These are phyloP conservation scores for Chymomyza procnemis DNA, from an alignment of 2,888 invertebrate species.

Conservation along the genomic window DNA sequence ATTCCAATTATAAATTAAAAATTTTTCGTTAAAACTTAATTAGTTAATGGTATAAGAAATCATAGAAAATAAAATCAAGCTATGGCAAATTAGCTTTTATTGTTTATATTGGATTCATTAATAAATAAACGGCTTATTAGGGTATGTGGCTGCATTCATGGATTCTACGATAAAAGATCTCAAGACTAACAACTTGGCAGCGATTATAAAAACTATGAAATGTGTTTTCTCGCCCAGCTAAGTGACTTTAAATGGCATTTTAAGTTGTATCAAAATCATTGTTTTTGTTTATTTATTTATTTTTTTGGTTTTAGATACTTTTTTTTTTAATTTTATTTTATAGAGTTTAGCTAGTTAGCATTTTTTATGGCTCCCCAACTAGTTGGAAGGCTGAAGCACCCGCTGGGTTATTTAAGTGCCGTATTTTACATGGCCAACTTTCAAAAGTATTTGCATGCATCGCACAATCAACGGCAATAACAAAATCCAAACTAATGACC, in stretches of 20 bases:
- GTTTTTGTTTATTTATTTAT: not conserved
- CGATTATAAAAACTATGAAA: not conserved
- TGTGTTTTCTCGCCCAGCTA: not conserved
- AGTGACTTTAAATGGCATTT: not conserved
- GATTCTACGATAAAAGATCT: not conserved
- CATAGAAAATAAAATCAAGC: slow-evolving; percentile 31
- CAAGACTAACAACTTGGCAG: not conserved
- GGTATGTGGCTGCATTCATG: slow-evolving; percentile 7
- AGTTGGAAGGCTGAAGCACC: slow-evolving; percentile 32
- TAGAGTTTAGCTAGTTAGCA: not conserved
- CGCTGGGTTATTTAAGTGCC: slow-evolving; percentile 69
- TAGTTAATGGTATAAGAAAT: slow-evolving; percentile 37
- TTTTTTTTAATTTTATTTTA: too few species aligned
- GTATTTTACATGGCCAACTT: slow-evolving; percentile 71
- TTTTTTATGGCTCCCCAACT: not conserved
- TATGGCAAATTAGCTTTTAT: slow-evolving; percentile 37
- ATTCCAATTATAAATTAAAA: slow-evolving; percentile 63
- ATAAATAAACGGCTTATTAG: slow-evolving; percentile 63
- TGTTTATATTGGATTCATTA: slow-evolving; percentile 58
- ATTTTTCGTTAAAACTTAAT: slow-evolving; percentile 70
- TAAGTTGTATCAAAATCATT: not conserved
- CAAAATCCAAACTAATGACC: slow-evolving; percentile 3
- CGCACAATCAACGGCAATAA: slow-evolving; percentile 25
- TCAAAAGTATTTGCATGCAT: slow-evolving; percentile 65
- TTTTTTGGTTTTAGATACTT: not conserved